These are phyloP conservation scores for Sminthurinus aureus DNA, from an alignment of 2,888 invertebrate species.

Conservation along the genomic window DNA sequence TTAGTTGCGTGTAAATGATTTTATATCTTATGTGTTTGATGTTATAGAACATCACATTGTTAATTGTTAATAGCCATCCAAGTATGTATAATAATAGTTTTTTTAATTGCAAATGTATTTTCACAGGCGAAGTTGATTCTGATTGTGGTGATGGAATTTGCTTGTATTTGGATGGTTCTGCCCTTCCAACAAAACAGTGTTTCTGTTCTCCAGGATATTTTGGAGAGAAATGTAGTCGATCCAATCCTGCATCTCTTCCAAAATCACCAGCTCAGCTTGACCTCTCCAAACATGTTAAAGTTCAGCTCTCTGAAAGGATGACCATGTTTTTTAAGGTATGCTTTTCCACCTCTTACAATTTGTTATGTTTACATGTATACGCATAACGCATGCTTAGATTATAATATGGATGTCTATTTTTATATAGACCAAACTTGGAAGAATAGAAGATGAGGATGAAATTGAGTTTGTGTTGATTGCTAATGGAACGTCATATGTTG, in stretches of 20 bases:
- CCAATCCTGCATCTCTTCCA: slow-evolving; percentile 42
- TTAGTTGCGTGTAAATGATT: no score
- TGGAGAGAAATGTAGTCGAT: slow-evolving; percentile 50
- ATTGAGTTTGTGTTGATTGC: slow-evolving; percentile 76
- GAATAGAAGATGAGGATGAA: slow-evolving; percentile 46
- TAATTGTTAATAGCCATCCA: no score
- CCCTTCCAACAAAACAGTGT: slow-evolving; percentile 52
- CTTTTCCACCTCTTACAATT: no score
- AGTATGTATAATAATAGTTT: no score
- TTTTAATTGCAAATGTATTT: no score
- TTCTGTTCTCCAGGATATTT: slow-evolving; percentile 54
- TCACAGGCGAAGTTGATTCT: slow-evolving; percentile 47
- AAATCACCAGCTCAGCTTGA: slow-evolving; percentile 42
- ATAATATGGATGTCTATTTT: slow-evolving; percentile 3
- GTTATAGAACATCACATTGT: no score
- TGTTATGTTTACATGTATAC: not conserved
- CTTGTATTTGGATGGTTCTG: slow-evolving; percentile 53
- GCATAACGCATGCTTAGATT: not conserved
- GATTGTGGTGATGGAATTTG: slow-evolving; percentile 54
- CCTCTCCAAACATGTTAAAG: slow-evolving; percentile 49
- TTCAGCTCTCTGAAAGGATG: slow-evolving; percentile 47
- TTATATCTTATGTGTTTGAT: no score
- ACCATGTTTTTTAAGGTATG: slow-evolving; percentile 52
- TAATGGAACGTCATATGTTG: slow-evolving; percentile 86
- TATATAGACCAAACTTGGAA: slow-evolving; percentile 32